Conservation (phyloP, 2,888 invertebrate species). For the Elmis aenea region DNA sequence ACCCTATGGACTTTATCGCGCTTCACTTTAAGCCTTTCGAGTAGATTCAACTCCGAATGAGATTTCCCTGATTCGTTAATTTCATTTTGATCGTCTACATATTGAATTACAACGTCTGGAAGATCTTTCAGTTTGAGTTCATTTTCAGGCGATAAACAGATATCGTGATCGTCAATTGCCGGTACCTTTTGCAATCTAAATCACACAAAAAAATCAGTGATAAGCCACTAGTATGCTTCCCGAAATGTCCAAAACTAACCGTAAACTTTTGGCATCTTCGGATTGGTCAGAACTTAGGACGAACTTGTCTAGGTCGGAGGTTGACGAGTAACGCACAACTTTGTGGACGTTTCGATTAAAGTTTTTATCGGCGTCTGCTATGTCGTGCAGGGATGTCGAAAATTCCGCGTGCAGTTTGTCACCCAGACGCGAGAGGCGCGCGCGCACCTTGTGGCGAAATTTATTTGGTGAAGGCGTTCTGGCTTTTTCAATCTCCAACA, state of each 20-base stretch:
- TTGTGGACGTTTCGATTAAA: slow-evolving; percentile 6
- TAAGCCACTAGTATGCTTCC: too few relatives aligned
- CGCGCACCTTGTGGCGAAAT: too few relatives aligned
- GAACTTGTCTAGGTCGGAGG: slow-evolving; percentile 16
- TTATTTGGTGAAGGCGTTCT: too few relatives aligned
- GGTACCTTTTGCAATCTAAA: too few relatives aligned
- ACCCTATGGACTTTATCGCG: slow-evolving; percentile 61
- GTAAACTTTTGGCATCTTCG: too few relatives aligned
- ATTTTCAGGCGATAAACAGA: too few relatives aligned
- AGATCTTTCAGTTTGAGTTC: not conserved
- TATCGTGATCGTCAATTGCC: too few relatives aligned
- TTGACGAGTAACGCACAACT: slow-evolving; percentile 14
- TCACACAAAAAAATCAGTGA: too few relatives aligned
- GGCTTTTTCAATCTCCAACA: too few relatives aligned
- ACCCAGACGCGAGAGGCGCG: slow-evolving; percentile 11
- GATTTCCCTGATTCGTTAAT: slow-evolving; percentile 1
- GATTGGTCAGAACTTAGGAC: too few relatives aligned
- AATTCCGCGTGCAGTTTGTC: slow-evolving; percentile 20
- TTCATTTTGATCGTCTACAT: slow-evolving; percentile 12
- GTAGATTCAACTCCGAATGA: slow-evolving; percentile 30
- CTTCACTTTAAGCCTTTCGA: slow-evolving; percentile 53
- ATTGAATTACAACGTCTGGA: slow-evolving; percentile 11
- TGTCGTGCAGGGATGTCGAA: slow-evolving; percentile 16
- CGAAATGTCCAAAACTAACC: too few relatives aligned
- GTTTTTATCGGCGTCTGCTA: slow-evolving; percentile 10